Evolutionary conservation across 2,797 vertebrate species (phyloP), one percentile per base, ranked within the genome.

Genomic region (Enteromius radiatus): DNA sequence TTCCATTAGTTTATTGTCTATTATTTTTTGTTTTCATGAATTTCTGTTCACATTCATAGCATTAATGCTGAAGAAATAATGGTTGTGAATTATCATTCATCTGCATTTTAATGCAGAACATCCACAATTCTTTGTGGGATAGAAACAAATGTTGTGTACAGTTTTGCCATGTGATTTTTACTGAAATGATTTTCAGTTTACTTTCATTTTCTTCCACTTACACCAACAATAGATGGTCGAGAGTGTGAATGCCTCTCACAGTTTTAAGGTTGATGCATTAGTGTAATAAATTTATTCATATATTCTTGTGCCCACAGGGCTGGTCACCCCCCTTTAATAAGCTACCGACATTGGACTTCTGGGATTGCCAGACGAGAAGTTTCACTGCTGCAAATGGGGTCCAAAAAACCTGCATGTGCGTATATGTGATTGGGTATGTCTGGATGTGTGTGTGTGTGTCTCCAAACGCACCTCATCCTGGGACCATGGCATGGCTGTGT

Each of bases 281-380:
- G 87, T 90, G 87, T 84, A 88, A 92, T 91, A 87, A 89, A 92
- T 93, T 86, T 93, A 94, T 93, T 94, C 92, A 93, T 93, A 91
- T 91, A 86, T 88, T 90, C 85, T 85, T 83, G 65, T 31, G 87
- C 85, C 84, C 36, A 45, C 1, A 86, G 80, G 84, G 86, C 83
- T 64, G 78, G 38, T 81, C 83, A 87, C 80, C 86, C 89, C 74
- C 70, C 88, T 92, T 89, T 93, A 94, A 94, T 93, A 93, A 91
- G 88, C 76, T 69, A 69, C 85, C 88, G 90, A 91, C 92, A 91
- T 92, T 86, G 90, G 91, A 91, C 90, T 91, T 82, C 85, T 49
- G 87, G 91, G 88, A 93, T 88, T 87, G 89, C 86, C 88, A 86
- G 81, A 85, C 38, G 74, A 90, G 91, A 90, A 84, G 80, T 88